These are phyloP conservation scores for Dermatophagoides farinae DNA, from an alignment of 1,140 invertebrate genomes.

Conservation along the genomic window DNA sequence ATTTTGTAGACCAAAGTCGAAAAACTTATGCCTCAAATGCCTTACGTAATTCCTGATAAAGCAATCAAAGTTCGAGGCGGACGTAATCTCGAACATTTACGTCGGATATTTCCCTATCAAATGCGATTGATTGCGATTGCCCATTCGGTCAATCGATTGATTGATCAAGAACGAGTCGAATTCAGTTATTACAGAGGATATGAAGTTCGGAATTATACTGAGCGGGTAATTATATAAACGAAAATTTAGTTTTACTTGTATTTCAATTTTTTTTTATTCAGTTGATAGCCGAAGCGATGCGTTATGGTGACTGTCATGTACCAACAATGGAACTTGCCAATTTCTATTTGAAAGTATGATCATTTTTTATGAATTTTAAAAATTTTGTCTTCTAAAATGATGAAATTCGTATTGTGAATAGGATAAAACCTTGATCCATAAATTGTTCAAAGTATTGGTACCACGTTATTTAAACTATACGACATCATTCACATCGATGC, in stretches of 20 bases:
- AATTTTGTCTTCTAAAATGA: conserved; percentile 1
- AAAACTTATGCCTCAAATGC: conserved; percentile 9
- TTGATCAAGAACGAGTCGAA: conserved; percentile 75
- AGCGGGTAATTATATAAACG: conserved; percentile 32
- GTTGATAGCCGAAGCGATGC: conserved; percentile 70
- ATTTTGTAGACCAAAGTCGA: conserved; percentile 1
- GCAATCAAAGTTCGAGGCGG: background rate
- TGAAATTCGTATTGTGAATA: conserved; percentile 17
- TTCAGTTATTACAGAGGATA: conserved; percentile 47
- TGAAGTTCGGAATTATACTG: conserved; percentile 68
- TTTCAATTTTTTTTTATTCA: conserved; percentile 29
- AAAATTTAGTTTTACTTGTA: background rate
- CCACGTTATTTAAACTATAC: conserved; percentile 52
- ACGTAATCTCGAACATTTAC: background rate
- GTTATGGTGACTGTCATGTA: conserved; percentile 57
- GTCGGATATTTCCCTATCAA: background rate
- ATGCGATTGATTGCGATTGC: background rate
- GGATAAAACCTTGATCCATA: conserved; percentile 73
- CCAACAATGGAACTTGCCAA: conserved; percentile 71
- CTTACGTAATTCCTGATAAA: conserved; percentile 4
- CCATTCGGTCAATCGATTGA: conserved; percentile 41
- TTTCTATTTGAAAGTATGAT: conserved; percentile 47
- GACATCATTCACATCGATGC: conserved; percentile 46
- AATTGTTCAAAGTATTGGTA: conserved; percentile 75
- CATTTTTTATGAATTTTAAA: background rate